phyloP scores from a whole-genome alignment of 2,888 invertebrate genomes.

The Imbricaverruca yamaguchii region DNA sequence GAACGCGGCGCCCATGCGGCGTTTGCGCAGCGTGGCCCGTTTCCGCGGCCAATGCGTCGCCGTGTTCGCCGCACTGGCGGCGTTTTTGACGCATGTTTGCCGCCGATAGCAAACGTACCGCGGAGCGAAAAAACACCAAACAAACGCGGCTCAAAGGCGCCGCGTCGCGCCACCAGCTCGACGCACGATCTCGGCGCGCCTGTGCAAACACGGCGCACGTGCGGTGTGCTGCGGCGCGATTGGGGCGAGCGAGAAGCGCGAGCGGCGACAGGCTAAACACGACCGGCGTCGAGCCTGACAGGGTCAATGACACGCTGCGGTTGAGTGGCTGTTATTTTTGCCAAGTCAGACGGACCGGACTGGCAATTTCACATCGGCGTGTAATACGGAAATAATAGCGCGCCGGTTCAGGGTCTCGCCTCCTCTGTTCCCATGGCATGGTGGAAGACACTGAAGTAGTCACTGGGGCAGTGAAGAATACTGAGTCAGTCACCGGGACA shows the following conservation, averaged over 20 bases:
- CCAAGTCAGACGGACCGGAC: not conserved
- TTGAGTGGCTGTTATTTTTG: not conserved
- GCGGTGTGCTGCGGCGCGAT: not conserved
- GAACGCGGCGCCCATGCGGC: too few species aligned
- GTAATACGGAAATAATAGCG: slow-evolving; percentile 20
- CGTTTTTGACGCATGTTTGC: not conserved
- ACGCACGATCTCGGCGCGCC: slow-evolving; percentile 13
- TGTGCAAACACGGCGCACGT: slow-evolving; percentile 19
- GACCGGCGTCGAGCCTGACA: not conserved
- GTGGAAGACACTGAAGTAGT: too few species aligned
- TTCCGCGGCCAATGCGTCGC: too few species aligned
- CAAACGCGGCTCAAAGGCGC: slow-evolving; percentile 2
- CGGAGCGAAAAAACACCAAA: not conserved
- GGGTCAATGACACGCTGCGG: not conserved
- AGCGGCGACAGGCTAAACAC: slow-evolving; percentile 10
- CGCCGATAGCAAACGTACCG: slow-evolving; percentile 8
- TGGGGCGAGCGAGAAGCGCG: not conserved
- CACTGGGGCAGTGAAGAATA: too few species aligned
- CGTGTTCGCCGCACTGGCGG: too few species aligned
- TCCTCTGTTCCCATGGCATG: not conserved
- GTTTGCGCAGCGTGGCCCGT: too few species aligned
- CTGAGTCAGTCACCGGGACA: too few species aligned
- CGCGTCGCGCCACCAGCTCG: not conserved
- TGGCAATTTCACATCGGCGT: not conserved
- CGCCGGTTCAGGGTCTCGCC: slow-evolving; percentile 5